These are phyloP conservation scores for Drosophila hamatofila DNA, from an alignment of 2,888 invertebrate species.

Conservation along the genomic window DNA sequence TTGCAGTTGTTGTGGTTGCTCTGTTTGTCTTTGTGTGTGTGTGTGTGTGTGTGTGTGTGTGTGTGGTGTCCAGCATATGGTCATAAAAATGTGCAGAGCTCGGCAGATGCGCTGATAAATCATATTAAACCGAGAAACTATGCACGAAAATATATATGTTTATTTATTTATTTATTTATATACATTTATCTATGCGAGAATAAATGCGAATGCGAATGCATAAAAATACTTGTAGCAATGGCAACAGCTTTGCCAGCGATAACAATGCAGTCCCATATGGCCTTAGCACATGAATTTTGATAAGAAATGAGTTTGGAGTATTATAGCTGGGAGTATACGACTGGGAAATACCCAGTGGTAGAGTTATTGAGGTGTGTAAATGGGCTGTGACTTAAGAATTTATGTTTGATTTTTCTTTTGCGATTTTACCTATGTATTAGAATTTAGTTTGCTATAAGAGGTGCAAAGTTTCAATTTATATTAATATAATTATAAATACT, in stretches of 20 bases:
- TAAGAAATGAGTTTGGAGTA: neutral
- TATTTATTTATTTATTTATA: constrained; percentile 18
- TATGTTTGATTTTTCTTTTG: neutral
- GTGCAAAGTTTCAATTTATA: too few relatives aligned
- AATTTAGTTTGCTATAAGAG: too few relatives aligned
- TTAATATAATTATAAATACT: too few relatives aligned
- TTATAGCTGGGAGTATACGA: neutral
- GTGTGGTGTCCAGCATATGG: constrained; percentile 64
- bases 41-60: neutral
- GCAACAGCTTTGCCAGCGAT: constrained; percentile 33
- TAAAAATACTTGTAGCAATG: constrained; percentile 41
- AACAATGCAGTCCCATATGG: constrained; percentile 22
- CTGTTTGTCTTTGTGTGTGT: neutral
- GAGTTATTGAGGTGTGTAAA: neutral
- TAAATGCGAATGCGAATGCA: constrained; percentile 39
- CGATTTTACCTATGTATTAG: neutral
- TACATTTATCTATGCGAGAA: constrained; percentile 31
- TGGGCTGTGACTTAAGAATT: too few relatives aligned
- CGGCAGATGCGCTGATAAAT: constrained; percentile 68
- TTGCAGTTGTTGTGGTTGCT: constrained; percentile 50
- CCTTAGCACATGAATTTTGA: constrained; percentile 3
- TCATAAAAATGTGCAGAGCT: constrained; percentile 75
- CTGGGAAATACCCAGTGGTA: neutral
- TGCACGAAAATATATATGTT: constrained; percentile 25
- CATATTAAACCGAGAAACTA: constrained; percentile 61